Conservation (phyloP, 2,797 vertebrate species). For the Amblyraja radiata region DNA sequence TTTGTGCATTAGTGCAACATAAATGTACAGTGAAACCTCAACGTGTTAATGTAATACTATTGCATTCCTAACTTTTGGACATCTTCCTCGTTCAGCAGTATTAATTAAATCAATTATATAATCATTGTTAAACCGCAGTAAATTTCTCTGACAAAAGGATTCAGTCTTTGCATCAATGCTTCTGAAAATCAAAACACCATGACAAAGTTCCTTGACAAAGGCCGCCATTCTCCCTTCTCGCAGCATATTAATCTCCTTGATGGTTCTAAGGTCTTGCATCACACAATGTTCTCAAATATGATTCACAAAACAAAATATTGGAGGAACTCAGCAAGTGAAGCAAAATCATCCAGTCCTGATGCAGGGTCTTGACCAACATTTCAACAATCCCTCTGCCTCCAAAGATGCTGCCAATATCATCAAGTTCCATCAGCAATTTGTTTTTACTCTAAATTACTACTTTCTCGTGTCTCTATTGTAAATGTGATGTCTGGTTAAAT, state of each 20-base stretch:
- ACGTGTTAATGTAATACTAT: background rate
- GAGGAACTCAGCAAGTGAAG: no score
- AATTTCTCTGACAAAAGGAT: background rate
- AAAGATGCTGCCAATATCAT: no score
- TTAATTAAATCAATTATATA: background rate
- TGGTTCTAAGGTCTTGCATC: background rate
- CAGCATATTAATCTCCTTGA: background rate
- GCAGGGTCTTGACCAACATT: no score
- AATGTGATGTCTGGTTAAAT: background rate
- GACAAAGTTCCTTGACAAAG: background rate
- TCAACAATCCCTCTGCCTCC: no score
- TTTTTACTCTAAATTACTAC: no score
- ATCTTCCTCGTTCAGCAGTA: background rate
- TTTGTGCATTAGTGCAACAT: background rate
- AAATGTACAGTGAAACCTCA: background rate
- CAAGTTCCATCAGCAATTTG: no score
- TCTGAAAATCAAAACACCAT: background rate
- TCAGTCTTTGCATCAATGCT: background rate
- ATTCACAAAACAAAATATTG: no score
- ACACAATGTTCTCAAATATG: background rate
- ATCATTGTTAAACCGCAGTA: background rate
- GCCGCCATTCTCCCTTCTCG: background rate
- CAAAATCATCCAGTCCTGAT: no score
- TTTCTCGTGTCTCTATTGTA: no score
- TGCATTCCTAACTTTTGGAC: background rate